phyloP scores from a whole-genome alignment of 2,797 vertebrate genomes.

The Buceros bicornis region DNA sequence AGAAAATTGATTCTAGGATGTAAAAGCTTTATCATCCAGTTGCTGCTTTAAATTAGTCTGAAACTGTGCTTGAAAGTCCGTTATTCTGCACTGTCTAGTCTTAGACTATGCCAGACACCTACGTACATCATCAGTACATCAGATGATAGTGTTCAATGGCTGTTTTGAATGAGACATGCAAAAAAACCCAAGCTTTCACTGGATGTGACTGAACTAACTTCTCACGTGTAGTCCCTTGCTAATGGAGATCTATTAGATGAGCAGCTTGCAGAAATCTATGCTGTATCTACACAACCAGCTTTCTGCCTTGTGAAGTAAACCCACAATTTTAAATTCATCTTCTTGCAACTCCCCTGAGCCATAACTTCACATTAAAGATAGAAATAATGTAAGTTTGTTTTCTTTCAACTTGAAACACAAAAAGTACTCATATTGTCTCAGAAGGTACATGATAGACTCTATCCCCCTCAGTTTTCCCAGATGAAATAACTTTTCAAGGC shows the following conservation, averaged over 20 bases:
- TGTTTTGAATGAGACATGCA: not conserved
- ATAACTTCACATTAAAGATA: not conserved
- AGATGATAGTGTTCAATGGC: not conserved
- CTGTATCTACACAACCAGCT: not conserved
- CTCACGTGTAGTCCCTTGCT: not conserved
- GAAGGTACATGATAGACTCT: not conserved
- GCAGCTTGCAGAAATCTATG: not conserved
- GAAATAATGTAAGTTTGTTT: not conserved
- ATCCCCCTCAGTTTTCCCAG: not conserved
- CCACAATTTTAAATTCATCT: not conserved
- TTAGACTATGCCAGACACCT: not conserved
- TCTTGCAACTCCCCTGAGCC: not conserved
- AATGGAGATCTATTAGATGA: not conserved
- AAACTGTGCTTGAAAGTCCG: not conserved
- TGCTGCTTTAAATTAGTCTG: not conserved
- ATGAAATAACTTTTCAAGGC: not conserved
- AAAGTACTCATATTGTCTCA: not conserved
- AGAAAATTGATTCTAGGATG: not conserved
- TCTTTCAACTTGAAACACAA: not conserved
- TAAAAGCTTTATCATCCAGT: not conserved
- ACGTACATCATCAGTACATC: not conserved
- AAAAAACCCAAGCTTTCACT: not conserved
- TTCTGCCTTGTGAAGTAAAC: not conserved
- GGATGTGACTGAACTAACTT: not conserved
- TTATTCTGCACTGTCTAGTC: not conserved